Conservation (phyloP, 2,113 vertebrate species). For the Eptesicus fuscus region DNA sequence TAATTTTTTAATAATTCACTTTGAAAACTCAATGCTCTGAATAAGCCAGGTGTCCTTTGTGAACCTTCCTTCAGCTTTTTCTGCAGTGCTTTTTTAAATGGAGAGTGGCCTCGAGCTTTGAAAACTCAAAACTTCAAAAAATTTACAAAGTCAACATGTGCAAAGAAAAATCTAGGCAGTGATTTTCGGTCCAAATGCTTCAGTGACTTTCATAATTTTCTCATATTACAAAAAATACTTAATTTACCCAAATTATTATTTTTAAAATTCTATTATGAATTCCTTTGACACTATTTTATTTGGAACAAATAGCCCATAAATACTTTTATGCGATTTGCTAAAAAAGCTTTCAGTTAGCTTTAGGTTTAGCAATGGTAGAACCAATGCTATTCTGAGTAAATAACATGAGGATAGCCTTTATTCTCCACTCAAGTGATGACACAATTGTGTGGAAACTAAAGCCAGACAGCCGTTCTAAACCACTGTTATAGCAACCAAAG, state of each 20-base stretch:
- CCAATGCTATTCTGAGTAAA: neutral
- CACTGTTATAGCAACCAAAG: constrained; percentile 29
- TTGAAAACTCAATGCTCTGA: neutral
- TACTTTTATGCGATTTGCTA: neutral
- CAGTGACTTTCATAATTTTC: neutral
- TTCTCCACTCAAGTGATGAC: neutral
- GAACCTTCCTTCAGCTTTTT: neutral
- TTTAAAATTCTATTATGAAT: neutral
- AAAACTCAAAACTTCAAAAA: constrained; percentile 47
- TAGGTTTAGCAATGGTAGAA: neutral
- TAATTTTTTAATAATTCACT: neutral
- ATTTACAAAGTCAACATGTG: constrained; percentile 37
- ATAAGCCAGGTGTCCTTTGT: neutral
- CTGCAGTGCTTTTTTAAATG: neutral
- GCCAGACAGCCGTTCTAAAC: constrained; percentile 7
- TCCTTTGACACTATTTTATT: constrained; percentile 4
- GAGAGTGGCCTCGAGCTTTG: neutral
- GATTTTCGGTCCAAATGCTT: neutral
- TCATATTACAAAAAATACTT: constrained; percentile 6
- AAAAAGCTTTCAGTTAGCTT: neutral
- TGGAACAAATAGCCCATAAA: neutral
- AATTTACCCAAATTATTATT: neutral
- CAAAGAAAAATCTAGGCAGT: neutral
- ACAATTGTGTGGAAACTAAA: constrained; percentile 9
- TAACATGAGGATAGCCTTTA: neutral